These are phyloP conservation scores for Esox masquinongy DNA, from an alignment of 2,797 vertebrate species.

Conservation along the genomic window DNA sequence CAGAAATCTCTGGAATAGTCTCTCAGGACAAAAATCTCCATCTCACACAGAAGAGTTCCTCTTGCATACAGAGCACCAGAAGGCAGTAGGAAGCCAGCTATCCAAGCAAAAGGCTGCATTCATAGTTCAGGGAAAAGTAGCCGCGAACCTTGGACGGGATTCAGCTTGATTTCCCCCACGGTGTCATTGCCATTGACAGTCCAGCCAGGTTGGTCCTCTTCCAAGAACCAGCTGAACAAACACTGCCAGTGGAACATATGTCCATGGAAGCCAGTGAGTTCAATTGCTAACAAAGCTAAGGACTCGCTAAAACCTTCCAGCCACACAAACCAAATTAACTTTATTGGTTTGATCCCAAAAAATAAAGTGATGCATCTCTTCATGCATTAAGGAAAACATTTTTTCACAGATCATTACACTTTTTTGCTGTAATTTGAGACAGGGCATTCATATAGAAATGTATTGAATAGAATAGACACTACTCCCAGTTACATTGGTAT, in stretches of 20 bases:
- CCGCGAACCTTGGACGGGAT: constrained; percentile 1
- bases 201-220: constrained; percentile 29
- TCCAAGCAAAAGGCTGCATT: not conserved
- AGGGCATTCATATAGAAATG: no score
- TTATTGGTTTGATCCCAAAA: no score
- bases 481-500: no score
- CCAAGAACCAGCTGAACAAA: constrained; percentile 42
- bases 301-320: no score
- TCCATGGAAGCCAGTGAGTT: not conserved
- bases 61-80: not conserved
- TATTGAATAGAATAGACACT: no score
- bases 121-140: not conserved
- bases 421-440: no score
- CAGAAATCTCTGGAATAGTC: not conserved
- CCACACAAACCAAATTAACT: no score
- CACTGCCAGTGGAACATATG: constrained; percentile 20
- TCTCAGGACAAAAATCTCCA: not conserved
- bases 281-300: not conserved
- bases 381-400: no score
- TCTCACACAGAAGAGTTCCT: not conserved
- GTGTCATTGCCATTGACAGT: constrained; percentile 23
- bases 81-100: not conserved
- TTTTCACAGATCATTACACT: no score
- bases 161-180: constrained; percentile 29
- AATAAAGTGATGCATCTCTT: no score